These are phyloP conservation scores for Rhynchopsitta pachyrhyncha DNA, from an alignment of 2,113 vertebrate genomes.

Conservation along the genomic window DNA sequence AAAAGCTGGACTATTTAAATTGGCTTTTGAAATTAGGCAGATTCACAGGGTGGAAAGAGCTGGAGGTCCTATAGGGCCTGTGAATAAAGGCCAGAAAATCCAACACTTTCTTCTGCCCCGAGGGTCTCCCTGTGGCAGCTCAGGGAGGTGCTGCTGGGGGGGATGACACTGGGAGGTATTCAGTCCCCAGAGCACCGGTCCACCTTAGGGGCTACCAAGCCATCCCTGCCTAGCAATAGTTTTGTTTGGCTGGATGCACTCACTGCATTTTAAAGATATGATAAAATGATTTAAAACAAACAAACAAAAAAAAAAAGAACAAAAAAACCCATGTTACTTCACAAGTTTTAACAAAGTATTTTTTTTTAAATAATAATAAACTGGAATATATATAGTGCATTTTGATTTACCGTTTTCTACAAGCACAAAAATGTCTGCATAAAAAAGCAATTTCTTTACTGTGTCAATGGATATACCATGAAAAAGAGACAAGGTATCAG, in stretches of 20 bases:
- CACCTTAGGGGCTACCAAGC: not conserved
- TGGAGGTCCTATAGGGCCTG: not conserved
- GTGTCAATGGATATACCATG: not conserved
- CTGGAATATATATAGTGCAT: not conserved
- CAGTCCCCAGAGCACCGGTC: not conserved
- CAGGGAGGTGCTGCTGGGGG: rapidly evolving
- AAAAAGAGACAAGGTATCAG: not conserved
- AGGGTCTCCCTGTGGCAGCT: not conserved
- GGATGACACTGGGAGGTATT: rapidly evolving
- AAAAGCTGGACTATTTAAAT: not conserved
- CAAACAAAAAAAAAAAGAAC: not conserved
- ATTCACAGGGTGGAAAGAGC: not conserved
- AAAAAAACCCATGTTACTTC: not conserved
- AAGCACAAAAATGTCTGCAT: not conserved
- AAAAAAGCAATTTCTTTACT: not conserved
- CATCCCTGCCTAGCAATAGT: not conserved
- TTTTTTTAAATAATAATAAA: not conserved
- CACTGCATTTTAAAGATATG: not conserved
- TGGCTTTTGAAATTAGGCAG: not conserved
- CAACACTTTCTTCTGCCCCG: rapidly evolving
- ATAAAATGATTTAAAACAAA: not conserved
- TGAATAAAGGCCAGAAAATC: not conserved
- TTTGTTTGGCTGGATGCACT: not conserved
- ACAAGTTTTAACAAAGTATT: not conserved
- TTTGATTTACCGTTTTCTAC: not conserved